Conservation (phyloP, 2,113 vertebrate genomes). For the Meleagris gallopavo region DNA sequence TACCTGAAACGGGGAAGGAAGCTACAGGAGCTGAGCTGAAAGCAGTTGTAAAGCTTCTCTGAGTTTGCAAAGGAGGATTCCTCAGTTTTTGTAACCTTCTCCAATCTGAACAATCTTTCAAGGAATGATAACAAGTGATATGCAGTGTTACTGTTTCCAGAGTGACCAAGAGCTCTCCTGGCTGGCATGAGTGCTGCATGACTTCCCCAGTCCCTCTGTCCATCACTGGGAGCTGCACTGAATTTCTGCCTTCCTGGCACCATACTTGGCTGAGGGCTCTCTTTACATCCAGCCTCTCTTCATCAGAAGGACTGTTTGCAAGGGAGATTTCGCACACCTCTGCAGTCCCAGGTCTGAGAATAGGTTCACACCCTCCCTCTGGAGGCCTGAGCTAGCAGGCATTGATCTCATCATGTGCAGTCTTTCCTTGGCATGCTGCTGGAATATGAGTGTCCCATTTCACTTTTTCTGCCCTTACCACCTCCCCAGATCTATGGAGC, state of each 20-base stretch:
- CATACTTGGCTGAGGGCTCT: neutral
- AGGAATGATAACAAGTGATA: neutral
- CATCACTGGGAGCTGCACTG: neutral
- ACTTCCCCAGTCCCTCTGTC: neutral
- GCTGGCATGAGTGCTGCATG: neutral
- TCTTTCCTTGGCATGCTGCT: neutral
- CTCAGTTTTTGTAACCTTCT: neutral
- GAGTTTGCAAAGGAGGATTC: neutral
- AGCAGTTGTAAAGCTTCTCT: neutral
- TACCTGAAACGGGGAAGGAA: neutral
- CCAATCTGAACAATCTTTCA: neutral
- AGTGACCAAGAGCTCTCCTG: neutral
- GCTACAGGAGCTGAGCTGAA: neutral
- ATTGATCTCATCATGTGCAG: rapidly evolving
- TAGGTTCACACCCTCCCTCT: rapidly evolving
- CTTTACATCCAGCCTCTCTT: neutral
- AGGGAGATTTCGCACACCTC: neutral
- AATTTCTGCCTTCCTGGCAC: neutral
- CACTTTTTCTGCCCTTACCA: neutral
- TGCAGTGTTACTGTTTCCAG: neutral
- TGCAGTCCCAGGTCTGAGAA: neutral
- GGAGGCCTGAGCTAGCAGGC: neutral
- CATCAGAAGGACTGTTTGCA: rapidly evolving
- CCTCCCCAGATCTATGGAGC: neutral
- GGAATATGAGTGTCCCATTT: neutral